Percentiles rank a stretch among this genome's conserved stretches.
Conservation (phyloP, 1,140 invertebrate genomes). For the Anastrepha ludens region DNA sequence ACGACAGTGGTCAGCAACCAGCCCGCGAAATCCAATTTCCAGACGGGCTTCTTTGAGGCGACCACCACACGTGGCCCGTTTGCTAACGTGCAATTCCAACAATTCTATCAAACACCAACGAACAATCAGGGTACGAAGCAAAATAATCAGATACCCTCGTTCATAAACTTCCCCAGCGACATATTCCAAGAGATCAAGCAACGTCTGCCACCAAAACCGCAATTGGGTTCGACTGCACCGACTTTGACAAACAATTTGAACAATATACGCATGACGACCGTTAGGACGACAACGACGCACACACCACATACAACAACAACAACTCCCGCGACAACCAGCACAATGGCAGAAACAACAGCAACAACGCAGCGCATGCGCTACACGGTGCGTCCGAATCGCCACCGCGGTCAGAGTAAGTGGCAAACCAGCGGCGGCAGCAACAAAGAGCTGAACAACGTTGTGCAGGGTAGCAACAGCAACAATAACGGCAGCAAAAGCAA, state of each 20-base stretch:
- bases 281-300: constrained; percentile 64
- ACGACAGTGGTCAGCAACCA: not conserved
- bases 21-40: constrained; percentile 54
- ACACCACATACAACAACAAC: constrained; percentile 62
- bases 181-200: constrained; percentile 71
- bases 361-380: constrained; percentile 60
- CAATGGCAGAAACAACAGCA: constrained; percentile 70
- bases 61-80: constrained; percentile 69
- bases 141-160: constrained; percentile 66
- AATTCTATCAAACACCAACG: constrained; percentile 54
- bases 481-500: constrained; percentile 61
- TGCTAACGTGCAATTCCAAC: constrained; percentile 58
- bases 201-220: constrained; percentile 60
- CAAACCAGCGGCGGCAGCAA: constrained; percentile 38
- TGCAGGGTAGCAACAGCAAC: constrained; percentile 57
- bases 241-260: constrained; percentile 67
- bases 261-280: constrained; percentile 62
- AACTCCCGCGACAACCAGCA: constrained; percentile 64
- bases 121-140: constrained; percentile 16
- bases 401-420: constrained; percentile 68
- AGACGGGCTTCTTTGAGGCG: constrained; percentile 66
- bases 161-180: constrained; percentile 71
- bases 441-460: constrained; percentile 48
- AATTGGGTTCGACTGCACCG: constrained; percentile 64
- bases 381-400: constrained; percentile 63